These are phyloP conservation scores for Knipowitschia caucasica DNA, from an alignment of 2,797 vertebrate species.

Conservation along the genomic window DNA sequence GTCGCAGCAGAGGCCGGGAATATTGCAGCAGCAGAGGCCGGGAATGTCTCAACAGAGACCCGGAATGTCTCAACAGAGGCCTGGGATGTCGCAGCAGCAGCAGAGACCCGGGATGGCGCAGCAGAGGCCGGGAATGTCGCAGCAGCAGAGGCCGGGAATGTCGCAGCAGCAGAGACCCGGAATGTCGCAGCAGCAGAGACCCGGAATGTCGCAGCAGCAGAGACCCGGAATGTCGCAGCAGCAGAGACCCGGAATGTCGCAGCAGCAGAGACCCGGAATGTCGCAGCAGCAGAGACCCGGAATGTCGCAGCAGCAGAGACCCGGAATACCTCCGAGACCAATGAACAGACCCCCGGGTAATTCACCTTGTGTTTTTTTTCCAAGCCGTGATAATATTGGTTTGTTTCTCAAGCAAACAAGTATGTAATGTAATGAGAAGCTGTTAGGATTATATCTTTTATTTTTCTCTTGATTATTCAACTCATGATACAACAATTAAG, in stretches of 20 bases:
- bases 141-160: conserved; percentile 45
- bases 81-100: conserved; percentile 29
- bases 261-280: conserved; percentile 65
- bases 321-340: conserved; percentile 59
- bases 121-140: conserved; percentile 64
- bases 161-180: conserved; percentile 56
- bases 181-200: conserved; percentile 58
- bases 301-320: conserved; percentile 50
- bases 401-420: too few species aligned
- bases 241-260: conserved; percentile 20
- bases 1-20: conserved; percentile 65
- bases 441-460: neutral
- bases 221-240: conserved; percentile 41
- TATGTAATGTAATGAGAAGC: too few species aligned
- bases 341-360: conserved; percentile 81
- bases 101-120: conserved; percentile 23
- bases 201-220: conserved; percentile 65
- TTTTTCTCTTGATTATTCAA: neutral
- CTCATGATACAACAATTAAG: too few species aligned
- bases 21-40: conserved; percentile 55
- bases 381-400: too few species aligned
- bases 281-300: conserved; percentile 46
- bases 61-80: conserved; percentile 63
- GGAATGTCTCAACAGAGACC: conserved; percentile 64
- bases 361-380: neutral